Conservation (phyloP, 1,140 invertebrate species). For the Hetaerina americana region DNA sequence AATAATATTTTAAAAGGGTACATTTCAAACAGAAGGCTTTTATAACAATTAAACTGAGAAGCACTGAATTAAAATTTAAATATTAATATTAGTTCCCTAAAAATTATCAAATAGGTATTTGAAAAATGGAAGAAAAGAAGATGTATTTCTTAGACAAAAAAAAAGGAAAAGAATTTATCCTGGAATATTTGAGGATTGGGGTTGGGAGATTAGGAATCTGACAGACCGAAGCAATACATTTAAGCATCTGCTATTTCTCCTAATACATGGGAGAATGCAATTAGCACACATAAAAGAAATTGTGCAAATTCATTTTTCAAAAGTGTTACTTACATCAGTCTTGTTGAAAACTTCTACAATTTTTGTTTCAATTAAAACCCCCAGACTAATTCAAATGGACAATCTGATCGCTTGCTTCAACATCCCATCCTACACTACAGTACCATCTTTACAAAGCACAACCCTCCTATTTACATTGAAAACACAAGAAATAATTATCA, state of each 20-base stretch:
- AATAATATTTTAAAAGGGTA: too few relatives aligned
- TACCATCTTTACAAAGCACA: not conserved
- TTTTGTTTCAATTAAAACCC: not conserved
- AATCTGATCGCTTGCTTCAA: not conserved
- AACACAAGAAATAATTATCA: not conserved
- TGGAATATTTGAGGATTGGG: too few relatives aligned
- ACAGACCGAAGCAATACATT: not conserved
- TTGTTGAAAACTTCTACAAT: constrained; percentile 2
- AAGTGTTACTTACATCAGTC: constrained; percentile 5
- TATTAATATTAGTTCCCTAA: too few relatives aligned
- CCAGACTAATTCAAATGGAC: not conserved
- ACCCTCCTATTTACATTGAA: not conserved
- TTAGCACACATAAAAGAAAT: constrained; percentile 5
- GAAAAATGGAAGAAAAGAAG: too few relatives aligned
- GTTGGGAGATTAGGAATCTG: too few relatives aligned
- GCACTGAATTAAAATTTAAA: too few relatives aligned
- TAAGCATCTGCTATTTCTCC: not conserved
- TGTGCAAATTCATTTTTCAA: constrained; percentile 7
- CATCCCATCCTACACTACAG: not conserved
- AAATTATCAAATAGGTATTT: too few relatives aligned
- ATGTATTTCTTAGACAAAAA: too few relatives aligned
- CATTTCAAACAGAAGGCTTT: too few relatives aligned
- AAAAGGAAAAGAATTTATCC: not conserved
- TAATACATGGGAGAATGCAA: not conserved
- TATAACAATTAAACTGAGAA: too few relatives aligned